Conservation (phyloP, 2,797 vertebrate genomes). For the Pogoniulus pusillus region DNA sequence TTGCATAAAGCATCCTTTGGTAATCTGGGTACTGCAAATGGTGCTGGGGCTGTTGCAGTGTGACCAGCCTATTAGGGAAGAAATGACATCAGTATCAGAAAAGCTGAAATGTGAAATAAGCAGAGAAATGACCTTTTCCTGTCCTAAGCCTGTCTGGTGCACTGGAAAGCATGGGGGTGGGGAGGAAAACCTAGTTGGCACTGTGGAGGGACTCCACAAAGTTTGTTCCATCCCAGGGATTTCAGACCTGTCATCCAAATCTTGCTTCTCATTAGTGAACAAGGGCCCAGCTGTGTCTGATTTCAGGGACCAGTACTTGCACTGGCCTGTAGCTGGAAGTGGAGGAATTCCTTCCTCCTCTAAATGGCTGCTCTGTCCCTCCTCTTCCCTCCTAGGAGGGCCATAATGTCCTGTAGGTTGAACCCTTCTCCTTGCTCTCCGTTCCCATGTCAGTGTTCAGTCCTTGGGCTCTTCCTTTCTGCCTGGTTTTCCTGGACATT, state of each 20-base stretch:
- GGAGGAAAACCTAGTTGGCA: not conserved
- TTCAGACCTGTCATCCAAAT: not conserved
- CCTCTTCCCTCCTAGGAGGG: not conserved
- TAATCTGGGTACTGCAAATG: not conserved
- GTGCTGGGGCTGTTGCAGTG: not conserved
- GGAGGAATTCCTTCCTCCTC: not conserved
- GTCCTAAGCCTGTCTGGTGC: not conserved
- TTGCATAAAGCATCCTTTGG: not conserved
- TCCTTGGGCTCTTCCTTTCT: not conserved
- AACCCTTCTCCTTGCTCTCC: not conserved
- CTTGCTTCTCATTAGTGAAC: not conserved
- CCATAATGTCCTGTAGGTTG: not conserved
- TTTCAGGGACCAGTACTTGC: not conserved
- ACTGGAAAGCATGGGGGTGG: not conserved
- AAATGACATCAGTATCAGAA: not conserved
- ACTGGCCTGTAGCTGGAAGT: not conserved
- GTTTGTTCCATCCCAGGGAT: not conserved
- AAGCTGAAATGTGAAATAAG: not conserved
- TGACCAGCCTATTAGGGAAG: not conserved
- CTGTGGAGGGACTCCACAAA: not conserved
- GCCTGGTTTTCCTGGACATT: not conserved
- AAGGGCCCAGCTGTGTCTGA: not conserved
- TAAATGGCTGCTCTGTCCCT: not conserved
- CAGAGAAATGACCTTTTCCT: not conserved
- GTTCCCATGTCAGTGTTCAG: not conserved